Conservation (phyloP, 2,888 invertebrate species). For the Parapristionchus giblindavisi region DNA sequence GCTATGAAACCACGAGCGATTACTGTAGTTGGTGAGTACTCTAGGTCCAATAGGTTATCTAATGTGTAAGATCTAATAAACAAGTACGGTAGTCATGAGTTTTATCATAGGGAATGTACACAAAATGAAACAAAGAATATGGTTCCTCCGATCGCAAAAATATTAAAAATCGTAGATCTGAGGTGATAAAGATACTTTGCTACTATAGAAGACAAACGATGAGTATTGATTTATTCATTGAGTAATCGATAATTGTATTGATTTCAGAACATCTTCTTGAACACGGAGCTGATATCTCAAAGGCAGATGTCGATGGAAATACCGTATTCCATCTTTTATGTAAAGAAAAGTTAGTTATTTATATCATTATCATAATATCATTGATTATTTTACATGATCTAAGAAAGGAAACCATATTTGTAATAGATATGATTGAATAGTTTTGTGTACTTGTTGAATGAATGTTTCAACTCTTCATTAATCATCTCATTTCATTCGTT, state of each 20-base stretch:
- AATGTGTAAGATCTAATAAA: not conserved
- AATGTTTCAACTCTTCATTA: no score
- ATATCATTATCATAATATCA: no score
- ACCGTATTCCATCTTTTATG: slow-evolving; percentile 42
- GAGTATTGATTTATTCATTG: not conserved
- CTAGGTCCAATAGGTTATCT: not conserved
- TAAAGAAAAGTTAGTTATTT: slow-evolving; percentile 34
- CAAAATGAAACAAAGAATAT: not conserved
- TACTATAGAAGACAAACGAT: not conserved
- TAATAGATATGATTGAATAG: not conserved
- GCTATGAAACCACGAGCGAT: slow-evolving; percentile 9
- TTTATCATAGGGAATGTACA: not conserved
- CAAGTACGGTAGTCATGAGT: not conserved
- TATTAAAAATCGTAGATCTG: not conserved
- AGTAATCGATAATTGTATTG: not conserved
- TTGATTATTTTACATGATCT: not conserved
- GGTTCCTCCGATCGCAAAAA: not conserved
- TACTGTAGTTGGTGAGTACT: slow-evolving; percentile 23
- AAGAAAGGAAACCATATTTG: not conserved
- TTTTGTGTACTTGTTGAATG: no score
- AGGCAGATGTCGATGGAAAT: slow-evolving; percentile 38
- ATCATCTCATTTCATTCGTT: no score
- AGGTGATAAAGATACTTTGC: not conserved
- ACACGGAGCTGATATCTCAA: slow-evolving; percentile 26
- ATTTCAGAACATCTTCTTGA: slow-evolving; percentile 37